These are phyloP conservation scores for Stratiolaelaps scimitus DNA, from an alignment of 1,140 invertebrate species.

Conservation along the genomic window DNA sequence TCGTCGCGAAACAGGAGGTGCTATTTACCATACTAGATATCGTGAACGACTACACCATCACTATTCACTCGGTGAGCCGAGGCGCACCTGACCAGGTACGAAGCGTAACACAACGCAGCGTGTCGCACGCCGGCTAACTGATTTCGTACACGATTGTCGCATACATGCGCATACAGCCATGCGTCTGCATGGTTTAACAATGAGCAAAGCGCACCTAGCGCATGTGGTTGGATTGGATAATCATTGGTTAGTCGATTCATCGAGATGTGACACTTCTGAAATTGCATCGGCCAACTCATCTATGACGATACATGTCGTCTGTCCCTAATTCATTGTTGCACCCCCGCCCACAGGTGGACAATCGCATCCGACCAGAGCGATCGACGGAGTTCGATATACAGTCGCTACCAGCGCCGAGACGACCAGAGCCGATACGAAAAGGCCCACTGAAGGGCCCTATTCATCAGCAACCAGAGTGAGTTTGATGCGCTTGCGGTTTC, in stretches of 20 bases:
- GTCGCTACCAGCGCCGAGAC: neutral
- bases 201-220: no score
- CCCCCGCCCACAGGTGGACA: neutral
- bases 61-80: slow-evolving; percentile 30
- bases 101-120: slow-evolving; percentile 2
- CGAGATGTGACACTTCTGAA: no score
- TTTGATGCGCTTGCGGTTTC: neutral
- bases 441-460: neutral
- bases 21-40: slow-evolving; percentile 39
- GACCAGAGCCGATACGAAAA: slow-evolving; percentile 30
- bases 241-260: no score
- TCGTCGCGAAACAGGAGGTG: slow-evolving; percentile 39
- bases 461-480: neutral
- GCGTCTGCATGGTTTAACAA: neutral
- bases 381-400: slow-evolving; percentile 9
- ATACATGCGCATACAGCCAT: no score
- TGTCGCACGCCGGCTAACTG: no score
- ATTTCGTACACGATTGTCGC: no score
- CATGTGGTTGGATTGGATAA: no score
- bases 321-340: slow-evolving; percentile 2
- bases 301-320: no score
- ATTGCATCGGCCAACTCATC: no score
- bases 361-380: neutral
- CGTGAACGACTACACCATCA: slow-evolving; percentile 35
- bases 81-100: neutral